Conservation (phyloP, 2,113 vertebrate genomes). For the Hylia prasina region DNA sequence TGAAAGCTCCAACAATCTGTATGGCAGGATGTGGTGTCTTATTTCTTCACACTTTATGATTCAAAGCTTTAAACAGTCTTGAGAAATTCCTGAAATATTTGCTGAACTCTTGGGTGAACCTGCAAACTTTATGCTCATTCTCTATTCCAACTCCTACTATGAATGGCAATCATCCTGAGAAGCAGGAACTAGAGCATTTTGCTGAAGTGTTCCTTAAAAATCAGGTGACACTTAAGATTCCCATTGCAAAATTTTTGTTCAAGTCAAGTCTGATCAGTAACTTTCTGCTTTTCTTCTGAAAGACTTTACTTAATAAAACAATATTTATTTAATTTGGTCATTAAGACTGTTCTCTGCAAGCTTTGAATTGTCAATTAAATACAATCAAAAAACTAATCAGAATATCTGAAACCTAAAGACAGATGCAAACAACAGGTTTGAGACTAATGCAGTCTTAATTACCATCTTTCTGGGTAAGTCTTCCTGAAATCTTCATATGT, state of each 20-base stretch:
- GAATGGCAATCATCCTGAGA: neutral
- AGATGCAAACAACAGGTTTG: neutral
- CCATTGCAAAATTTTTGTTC: neutral
- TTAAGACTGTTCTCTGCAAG: neutral
- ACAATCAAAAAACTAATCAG: neutral
- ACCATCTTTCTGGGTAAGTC: neutral
- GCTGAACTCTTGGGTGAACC: neutral
- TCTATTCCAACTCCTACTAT: neutral
- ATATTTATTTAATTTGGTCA: neutral
- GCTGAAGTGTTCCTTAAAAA: neutral
- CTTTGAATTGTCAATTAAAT: neutral
- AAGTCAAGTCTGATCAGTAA: neutral
- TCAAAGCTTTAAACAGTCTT: neutral
- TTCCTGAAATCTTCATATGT: neutral
- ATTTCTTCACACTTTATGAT: neutral
- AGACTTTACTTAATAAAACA: neutral
- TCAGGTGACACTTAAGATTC: neutral
- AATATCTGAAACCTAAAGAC: neutral
- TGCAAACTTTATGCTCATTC: neutral
- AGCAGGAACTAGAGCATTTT: neutral
- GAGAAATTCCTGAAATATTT: neutral
- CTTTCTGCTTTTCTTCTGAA: neutral
- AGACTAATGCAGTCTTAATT: neutral
- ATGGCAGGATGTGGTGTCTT: neutral
- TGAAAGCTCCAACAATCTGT: neutral